Evolutionary conservation across 1,140 invertebrate species (phyloP).

Genomic region (Trachymyrmex cornetzi): DNA sequence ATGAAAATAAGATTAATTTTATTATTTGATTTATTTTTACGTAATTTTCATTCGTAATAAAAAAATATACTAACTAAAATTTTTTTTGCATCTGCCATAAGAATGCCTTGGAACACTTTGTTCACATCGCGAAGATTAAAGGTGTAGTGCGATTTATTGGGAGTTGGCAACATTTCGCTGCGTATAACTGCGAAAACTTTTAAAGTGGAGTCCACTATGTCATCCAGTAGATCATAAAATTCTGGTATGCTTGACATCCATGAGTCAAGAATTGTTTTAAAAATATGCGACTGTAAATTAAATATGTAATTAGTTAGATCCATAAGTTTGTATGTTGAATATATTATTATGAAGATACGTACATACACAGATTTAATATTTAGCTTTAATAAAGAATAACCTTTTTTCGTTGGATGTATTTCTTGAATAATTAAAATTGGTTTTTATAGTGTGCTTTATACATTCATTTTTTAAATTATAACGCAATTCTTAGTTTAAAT

Average conservation of each 20-base stretch:
- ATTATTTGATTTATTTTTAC: too few species aligned
- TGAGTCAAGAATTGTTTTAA: slow-evolving; percentile 89
- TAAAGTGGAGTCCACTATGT: slow-evolving; percentile 88
- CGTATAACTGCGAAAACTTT: slow-evolving; percentile 89
- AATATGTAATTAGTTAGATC: slow-evolving; percentile 25
- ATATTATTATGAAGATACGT: background rate
- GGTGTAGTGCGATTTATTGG: slow-evolving; percentile 91
- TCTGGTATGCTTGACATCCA: slow-evolving; percentile 88
- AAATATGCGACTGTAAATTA: slow-evolving; percentile 88
- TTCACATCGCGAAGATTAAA: slow-evolving; percentile 91
- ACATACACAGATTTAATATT: background rate
- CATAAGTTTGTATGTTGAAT: background rate
- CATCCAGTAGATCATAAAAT: slow-evolving; percentile 81
- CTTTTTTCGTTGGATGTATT: background rate
- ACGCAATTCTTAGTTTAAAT: background rate
- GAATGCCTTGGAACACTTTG: slow-evolving; percentile 92
- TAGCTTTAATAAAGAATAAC: background rate
- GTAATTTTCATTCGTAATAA: too few species aligned
- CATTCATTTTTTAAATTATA: background rate
- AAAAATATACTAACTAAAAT: slow-evolving; percentile 83
- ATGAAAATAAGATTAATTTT: too few species aligned
- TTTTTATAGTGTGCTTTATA: background rate
- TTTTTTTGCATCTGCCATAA: slow-evolving; percentile 88
- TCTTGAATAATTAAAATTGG: background rate
- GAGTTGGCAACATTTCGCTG: slow-evolving; percentile 89